Evolutionary conservation across 2,888 invertebrate species (phyloP).

Genomic region (Dicranocentrus wangi): DNA sequence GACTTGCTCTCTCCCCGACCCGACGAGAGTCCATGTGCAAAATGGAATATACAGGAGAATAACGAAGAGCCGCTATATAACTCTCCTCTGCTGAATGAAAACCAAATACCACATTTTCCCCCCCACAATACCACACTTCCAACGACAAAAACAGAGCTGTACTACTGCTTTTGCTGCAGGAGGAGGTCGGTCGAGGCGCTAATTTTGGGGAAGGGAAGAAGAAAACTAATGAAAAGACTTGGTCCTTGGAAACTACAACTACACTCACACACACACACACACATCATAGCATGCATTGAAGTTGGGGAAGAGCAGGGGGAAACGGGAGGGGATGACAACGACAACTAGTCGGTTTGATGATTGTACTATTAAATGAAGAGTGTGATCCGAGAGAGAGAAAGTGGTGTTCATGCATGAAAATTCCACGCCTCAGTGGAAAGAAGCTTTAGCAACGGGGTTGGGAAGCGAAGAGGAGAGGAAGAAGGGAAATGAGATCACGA

Average conservation of each 20-base stretch:
- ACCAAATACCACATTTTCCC: background rate
- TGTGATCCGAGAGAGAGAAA: background rate
- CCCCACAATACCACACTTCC: background rate
- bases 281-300: background rate
- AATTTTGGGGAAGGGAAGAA: background rate
- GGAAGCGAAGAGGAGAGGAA: too few species aligned
- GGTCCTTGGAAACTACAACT: background rate
- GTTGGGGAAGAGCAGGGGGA: background rate
- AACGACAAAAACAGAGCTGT: background rate
- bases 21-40: too few species aligned
- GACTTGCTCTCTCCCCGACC: too few species aligned
- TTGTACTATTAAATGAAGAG: conserved; percentile 10
- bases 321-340: background rate
- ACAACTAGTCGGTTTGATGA: too few species aligned
- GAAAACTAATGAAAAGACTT: conserved; percentile 6
- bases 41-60: too few species aligned
- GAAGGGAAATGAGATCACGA: conserved; percentile 13
- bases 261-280: too few species aligned
- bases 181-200: background rate
- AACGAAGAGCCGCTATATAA: too few species aligned
- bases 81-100: too few species aligned
- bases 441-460: background rate
- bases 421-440: background rate
- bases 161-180: background rate
- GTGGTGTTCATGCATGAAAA: conserved; percentile 5